Percentiles rank a stretch among this genome's conserved stretches.
These are phyloP conservation scores for Aphodius granarius DNA, from an alignment of 2,888 invertebrate species.

Conservation along the genomic window DNA sequence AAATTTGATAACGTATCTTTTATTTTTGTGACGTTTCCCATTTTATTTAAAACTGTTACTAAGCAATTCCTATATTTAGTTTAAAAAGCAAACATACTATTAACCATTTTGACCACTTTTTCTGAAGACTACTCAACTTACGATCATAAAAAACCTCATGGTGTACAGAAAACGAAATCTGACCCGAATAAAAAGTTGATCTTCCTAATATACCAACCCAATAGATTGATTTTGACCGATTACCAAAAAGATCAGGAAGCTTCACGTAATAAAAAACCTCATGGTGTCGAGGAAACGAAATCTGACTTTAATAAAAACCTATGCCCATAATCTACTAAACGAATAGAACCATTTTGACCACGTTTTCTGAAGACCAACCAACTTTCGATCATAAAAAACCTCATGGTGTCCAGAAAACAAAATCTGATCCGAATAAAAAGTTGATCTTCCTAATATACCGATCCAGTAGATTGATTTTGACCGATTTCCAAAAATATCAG, in stretches of 20 bases:
- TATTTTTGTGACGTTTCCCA: not conserved
- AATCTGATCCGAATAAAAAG: not conserved
- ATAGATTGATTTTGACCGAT: not conserved
- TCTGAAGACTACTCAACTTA: not conserved
- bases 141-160: not conserved
- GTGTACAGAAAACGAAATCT: not conserved
- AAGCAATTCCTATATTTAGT: not conserved
- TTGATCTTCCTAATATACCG: not conserved
- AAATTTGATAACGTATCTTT: not conserved
- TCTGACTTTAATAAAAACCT: not conserved
- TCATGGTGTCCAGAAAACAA: not conserved
- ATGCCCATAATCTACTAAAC: not conserved
- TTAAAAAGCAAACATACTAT: too few relatives aligned
- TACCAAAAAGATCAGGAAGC: not conserved
- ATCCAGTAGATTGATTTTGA: not conserved
- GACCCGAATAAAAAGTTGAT: not conserved
- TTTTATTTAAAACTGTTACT: not conserved
- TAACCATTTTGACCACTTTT: not conserved
- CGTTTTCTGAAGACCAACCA: not conserved
- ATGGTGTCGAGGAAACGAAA: not conserved
- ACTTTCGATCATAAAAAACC: not conserved
- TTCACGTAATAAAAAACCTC: not conserved
- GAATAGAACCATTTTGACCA: not conserved
- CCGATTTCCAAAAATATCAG: not conserved
- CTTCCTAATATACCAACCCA: not conserved